phyloP scores from a whole-genome alignment of 2,113 vertebrate genomes.

The Tauraco erythrolophus region DNA sequence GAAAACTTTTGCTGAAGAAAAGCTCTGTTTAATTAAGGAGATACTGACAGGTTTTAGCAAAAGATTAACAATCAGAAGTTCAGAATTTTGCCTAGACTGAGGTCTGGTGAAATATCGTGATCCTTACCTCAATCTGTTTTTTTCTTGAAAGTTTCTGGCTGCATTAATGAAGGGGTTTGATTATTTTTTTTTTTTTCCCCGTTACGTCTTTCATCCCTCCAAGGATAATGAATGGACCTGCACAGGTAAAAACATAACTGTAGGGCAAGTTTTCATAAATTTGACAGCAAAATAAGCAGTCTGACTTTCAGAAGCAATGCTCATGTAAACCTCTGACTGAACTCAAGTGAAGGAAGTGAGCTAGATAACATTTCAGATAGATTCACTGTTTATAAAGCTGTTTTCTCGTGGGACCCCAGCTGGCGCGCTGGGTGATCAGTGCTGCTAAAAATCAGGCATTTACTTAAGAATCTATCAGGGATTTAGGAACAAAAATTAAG shows the following conservation, averaged over 20 bases:
- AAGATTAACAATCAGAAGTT: slow-evolving; percentile 52
- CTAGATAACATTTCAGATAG: not conserved
- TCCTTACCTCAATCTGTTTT: not conserved
- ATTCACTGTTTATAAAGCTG: not conserved
- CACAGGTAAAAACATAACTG: not conserved
- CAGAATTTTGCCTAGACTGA: not conserved
- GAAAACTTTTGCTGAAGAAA: slow-evolving; percentile 4
- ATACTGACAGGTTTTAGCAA: slow-evolving; percentile 27
- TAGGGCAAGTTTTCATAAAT: not conserved
- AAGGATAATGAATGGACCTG: not conserved
- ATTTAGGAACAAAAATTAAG: not conserved
- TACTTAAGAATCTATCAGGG: not conserved
- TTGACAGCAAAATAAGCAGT: not conserved
- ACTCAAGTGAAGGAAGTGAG: not conserved
- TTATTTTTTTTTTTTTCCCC: not conserved
- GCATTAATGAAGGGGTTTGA: not conserved
- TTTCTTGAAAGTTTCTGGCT: not conserved
- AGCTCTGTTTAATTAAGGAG: slow-evolving; percentile 36
- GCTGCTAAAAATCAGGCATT: not conserved
- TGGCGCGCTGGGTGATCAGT: rapidly evolving
- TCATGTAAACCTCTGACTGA: not conserved
- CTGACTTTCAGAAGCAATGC: not conserved
- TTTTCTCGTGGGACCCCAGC: not conserved
- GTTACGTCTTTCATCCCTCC: not conserved
- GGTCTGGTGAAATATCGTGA: not conserved